Conservation (phyloP, 2,797 vertebrate species). For the Aphelocoma californica region DNA sequence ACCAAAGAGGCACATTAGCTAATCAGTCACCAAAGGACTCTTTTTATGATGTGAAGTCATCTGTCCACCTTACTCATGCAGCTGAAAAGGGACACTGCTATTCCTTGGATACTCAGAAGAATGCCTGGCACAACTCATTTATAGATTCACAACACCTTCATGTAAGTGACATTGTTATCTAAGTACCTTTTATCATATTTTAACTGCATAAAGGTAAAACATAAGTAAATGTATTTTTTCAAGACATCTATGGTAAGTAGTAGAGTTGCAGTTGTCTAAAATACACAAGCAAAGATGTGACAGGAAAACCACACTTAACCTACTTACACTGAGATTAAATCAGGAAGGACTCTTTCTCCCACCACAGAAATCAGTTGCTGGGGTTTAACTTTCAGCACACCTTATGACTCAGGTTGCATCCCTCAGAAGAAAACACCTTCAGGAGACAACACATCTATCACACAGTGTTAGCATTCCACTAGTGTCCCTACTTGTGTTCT, state of each 20-base stretch:
- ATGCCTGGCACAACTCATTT: not conserved
- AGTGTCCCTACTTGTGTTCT: not conserved
- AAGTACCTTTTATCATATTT: not conserved
- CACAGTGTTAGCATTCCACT: not conserved
- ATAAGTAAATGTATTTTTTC: not conserved
- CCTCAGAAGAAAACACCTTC: not conserved
- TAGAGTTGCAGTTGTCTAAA: not conserved
- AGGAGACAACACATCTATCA: not conserved
- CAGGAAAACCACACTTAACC: constrained; percentile 67
- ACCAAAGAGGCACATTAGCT: not conserved
- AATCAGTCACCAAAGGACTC: not conserved
- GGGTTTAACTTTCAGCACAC: constrained; percentile 3
- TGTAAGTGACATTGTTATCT: not conserved
- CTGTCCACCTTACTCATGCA: not conserved
- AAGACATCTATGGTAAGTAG: not conserved
- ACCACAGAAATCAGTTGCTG: not conserved
- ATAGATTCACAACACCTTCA: not conserved
- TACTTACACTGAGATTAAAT: constrained; percentile 47
- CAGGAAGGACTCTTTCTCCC: constrained; percentile 19
- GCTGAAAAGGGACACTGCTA: not conserved
- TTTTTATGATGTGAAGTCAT: not conserved
- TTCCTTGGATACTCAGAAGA: not conserved
- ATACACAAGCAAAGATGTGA: not conserved
- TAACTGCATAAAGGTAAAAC: not conserved
- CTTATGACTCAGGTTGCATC: not conserved